phyloP scores from a whole-genome alignment of 2,113 vertebrate species.

The Talpa occidentalis region DNA sequence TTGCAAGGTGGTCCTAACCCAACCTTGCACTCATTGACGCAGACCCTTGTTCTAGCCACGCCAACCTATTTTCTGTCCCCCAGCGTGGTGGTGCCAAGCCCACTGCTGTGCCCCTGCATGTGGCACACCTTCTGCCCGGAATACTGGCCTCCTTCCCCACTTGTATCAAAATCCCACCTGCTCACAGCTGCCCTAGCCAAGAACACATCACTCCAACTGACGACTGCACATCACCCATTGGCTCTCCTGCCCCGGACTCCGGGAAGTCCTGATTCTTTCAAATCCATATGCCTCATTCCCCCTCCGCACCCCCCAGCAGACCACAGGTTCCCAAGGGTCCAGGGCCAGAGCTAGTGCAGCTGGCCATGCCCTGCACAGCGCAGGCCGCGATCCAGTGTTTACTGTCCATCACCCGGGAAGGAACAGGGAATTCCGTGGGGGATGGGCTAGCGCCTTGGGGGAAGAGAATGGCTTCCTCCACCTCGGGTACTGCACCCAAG shows the following conservation, averaged over 20 bases:
- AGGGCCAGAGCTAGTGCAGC: background rate
- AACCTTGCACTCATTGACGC: background rate
- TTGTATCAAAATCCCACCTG: background rate
- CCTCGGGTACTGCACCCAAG: background rate
- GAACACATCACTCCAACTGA: too few relatives aligned
- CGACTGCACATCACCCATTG: background rate
- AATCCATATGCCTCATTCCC: background rate
- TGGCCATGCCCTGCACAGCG: background rate
- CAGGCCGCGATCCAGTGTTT: background rate
- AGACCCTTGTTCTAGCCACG: background rate
- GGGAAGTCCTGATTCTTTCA: background rate
- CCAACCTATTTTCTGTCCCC: background rate
- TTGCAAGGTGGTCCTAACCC: background rate
- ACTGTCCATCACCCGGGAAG: slow-evolving; percentile 7
- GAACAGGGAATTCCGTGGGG: slow-evolving; percentile 60
- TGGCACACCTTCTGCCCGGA: background rate
- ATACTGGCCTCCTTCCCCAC: background rate
- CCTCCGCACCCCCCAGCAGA: background rate
- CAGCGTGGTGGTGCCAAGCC: background rate
- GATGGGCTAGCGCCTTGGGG: background rate
- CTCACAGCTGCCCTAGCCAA: background rate
- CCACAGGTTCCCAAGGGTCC: background rate
- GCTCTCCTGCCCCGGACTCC: background rate
- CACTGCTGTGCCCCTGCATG: background rate
- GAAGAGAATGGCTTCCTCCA: slow-evolving; percentile 48